Percentiles rank a stretch among this genome's conserved stretches.
phyloP scores from a whole-genome alignment of 2,888 invertebrate species.

The Hecatera dysodea region DNA sequence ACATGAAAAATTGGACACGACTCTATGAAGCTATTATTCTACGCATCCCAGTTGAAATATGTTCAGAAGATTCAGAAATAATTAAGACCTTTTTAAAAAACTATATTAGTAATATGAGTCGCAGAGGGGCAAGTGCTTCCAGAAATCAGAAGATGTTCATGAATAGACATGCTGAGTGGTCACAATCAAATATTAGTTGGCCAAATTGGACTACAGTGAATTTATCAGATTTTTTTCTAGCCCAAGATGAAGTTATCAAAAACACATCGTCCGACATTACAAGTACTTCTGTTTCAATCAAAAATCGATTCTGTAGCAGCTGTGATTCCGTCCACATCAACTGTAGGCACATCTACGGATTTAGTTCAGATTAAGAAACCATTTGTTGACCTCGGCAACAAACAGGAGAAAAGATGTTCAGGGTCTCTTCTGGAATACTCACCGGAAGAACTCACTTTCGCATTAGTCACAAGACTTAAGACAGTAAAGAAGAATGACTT shows the following conservation, averaged over 20 bases:
- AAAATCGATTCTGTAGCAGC: neutral
- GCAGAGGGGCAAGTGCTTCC: conserved; percentile 1
- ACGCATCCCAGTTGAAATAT: no score
- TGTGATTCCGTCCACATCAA: conserved; percentile 12
- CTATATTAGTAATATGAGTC: neutral
- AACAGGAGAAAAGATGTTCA: conserved; percentile 25
- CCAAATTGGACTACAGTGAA: no score
- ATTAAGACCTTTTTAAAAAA: neutral
- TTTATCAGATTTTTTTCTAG: no score
- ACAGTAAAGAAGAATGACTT: conserved; percentile 13
- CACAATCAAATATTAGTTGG: no score
- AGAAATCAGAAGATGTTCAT: no score
- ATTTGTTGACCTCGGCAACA: conserved; percentile 29
- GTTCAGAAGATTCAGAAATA: no score
- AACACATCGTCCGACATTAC: no score
- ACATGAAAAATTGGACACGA: no score
- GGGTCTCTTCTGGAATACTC: conserved; percentile 19
- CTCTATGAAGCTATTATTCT: no score
- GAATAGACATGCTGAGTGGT: no score
- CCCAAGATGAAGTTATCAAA: no score
- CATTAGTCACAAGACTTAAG: conserved; percentile 15
- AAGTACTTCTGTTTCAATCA: no score
- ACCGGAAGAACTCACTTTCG: conserved; percentile 14
- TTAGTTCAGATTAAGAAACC: conserved; percentile 22
- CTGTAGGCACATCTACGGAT: conserved; percentile 11